Base-by-base conservation (phyloP, 2,797 vertebrate species). In the Staurois parvus region DNA sequence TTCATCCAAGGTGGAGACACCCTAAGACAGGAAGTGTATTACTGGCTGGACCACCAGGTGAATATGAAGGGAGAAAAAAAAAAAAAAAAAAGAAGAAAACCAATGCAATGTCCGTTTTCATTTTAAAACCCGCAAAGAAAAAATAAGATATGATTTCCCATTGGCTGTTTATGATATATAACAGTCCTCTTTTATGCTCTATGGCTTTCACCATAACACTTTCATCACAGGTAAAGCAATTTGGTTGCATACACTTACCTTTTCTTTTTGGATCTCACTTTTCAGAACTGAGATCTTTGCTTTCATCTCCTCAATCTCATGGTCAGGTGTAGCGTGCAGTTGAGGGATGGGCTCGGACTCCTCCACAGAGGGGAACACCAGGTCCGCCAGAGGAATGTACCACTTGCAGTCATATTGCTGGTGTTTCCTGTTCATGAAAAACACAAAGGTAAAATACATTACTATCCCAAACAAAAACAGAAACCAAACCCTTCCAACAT, bases 361-460 rank as follows among this genome's bases (percentile, higher is more conserved):
- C 73, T 99, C 98, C 30, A 95, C 94, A 0, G 97, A 96, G 48
- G 97, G 97, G 90, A 99, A 98, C 80, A 96, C 96, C 87, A 99
- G 91, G 91, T 98, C 98, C 0, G 97, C 97, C 92, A 99, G 92
- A 1, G 98, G 98, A 90, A 99, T 96, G 90, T 99, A 99, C 98
- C 98, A 99, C 93, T 99, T 99, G 89, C 98, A 99, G 92, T 99
- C 98, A 0, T 99, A 99, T 85, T 99, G 98, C 93, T 99, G 98
- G 84, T 98, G 96, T 87, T 96, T 98, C 89, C 98, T 99, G 88
- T 42, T 77, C 21, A 45, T 7, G 62, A 75, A 59, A 74, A 42
- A 78, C 6, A 24, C n/a, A 2, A 24, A 21, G 21, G 24, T 7
- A 24, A 59, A 59, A 59, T 59, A 24, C 4, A 52, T 19, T 52